Base-by-base conservation (phyloP, 1,140 invertebrate species). In the Leptinotarsa lineolata region DNA sequence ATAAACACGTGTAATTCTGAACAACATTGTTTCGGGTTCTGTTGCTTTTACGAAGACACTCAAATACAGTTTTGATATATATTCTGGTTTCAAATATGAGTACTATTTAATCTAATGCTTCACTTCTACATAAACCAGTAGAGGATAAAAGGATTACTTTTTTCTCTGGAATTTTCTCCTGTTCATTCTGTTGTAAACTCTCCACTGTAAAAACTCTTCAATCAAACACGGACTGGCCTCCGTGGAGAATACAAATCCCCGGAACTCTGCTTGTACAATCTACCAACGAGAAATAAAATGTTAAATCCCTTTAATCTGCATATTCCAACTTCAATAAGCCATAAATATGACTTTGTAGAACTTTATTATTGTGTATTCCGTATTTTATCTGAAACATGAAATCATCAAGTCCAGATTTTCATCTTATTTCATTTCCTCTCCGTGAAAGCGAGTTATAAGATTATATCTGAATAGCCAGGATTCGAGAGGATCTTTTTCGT, bases 271-370 rank as follows among this genome's bases (percentile, higher is more conserved):
- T 63, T 63, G 13, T 22, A 15, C 61, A 16, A 30, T 63, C 15
- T 21, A 21, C 45, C 60, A 16, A 61, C 45, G 64, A 73, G 65
- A 59, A 73, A 73, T 73, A 73, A 73, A 73, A 73, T 59, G 64
- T 68, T 68, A 48, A 73, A 68, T 67, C 72, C 65, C 24, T 54
- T 73, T 68, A 73, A 73, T 73, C 72, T 73, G 65, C 48, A 68
- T 73, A 73, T 73, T 68, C 72, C 64, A 68, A 54, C 72, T 73
- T 66, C 72, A 73, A 73, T 73, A 73, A 73, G 72, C 66, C 72
- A 64, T 73, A 73, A 73, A 73, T 73, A 66, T 63, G 65, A 58
- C 64, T 73, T 68, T 60, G 65, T 54, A 20, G 54, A 46, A 66
- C 72, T 68, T 68, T 73, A 66, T 66, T 73, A 73, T 68, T 73